These are phyloP conservation scores for Drosophila busckii DNA, from an alignment of 1,140 invertebrate genomes.

Conservation along the genomic window DNA sequence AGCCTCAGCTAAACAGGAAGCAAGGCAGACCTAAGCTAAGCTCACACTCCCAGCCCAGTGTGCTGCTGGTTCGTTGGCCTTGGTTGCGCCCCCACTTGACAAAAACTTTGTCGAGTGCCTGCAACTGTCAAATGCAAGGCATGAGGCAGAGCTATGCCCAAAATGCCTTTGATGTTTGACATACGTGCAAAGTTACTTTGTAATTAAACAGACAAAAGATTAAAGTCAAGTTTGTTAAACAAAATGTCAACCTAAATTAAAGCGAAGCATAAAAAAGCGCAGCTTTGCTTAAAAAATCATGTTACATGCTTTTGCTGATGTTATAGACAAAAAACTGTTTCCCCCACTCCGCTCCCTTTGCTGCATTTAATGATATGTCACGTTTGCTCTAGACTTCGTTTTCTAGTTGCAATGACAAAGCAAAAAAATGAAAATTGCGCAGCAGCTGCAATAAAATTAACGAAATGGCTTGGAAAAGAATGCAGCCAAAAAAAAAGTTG, in stretches of 20 bases:
- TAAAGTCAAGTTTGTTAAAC: background rate
- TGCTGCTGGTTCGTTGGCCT: slow-evolving; percentile 22
- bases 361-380: slow-evolving; percentile 49
- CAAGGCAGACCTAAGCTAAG: slow-evolving; percentile 8
- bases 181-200: background rate
- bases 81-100: slow-evolving; percentile 11
- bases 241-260: slow-evolving; percentile 7
- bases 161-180: slow-evolving; percentile 30
- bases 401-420: slow-evolving; percentile 46
- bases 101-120: background rate
- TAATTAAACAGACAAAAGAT: slow-evolving; percentile 2
- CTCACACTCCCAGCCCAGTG: background rate
- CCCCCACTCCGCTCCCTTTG: background rate
- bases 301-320: slow-evolving; percentile 50
- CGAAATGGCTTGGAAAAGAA: slow-evolving; percentile 51
- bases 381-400: slow-evolving; percentile 51
- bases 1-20: slow-evolving; percentile 17
- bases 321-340: slow-evolving; percentile 35
- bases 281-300: slow-evolving; percentile 33
- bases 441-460: slow-evolving; percentile 62
- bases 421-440: slow-evolving; percentile 47
- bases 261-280: slow-evolving; percentile 19
- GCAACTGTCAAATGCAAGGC: slow-evolving; percentile 12
- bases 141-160: background rate
- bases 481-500: slow-evolving; percentile 33